Percentiles rank a stretch among this genome's conserved stretches.
Evolutionary conservation across 2,113 vertebrate species (phyloP).

Genomic region (Carassius gibelio): DNA sequence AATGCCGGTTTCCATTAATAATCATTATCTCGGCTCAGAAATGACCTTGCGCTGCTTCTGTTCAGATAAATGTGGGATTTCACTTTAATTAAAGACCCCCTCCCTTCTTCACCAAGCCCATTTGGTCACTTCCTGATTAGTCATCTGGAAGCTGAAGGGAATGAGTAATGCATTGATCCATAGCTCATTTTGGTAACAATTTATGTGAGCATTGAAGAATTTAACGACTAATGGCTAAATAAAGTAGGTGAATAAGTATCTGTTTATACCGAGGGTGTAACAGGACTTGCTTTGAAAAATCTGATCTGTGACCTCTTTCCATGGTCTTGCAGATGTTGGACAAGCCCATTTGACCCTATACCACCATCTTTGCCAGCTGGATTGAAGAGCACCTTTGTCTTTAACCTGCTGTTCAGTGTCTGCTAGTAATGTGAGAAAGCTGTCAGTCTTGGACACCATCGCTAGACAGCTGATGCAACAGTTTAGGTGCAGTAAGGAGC

Average conservation of each 20-base stretch:
- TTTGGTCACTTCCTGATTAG: constrained; percentile 18
- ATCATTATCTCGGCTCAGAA: constrained; percentile 41
- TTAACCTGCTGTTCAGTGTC: neutral
- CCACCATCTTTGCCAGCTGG: neutral
- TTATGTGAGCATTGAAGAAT: constrained; percentile 46
- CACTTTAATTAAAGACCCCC: constrained; percentile 37
- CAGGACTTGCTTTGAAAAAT: neutral
- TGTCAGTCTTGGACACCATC: neutral
- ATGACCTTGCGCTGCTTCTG: neutral
- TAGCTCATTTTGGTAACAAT: constrained; percentile 48
- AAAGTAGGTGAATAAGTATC: neutral
- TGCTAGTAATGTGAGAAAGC: constrained; percentile 16
- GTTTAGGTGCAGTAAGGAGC: neutral
- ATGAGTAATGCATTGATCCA: constrained; percentile 65
- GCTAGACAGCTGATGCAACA: constrained; percentile 14
- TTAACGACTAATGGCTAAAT: neutral
- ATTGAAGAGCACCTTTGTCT: neutral
- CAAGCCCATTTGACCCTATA: neutral
- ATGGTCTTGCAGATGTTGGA: constrained; percentile 27
- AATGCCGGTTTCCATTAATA: constrained; percentile 14
- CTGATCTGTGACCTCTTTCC: constrained; percentile 1
- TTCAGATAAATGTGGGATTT: constrained; percentile 9
- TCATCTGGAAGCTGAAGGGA: constrained; percentile 46
- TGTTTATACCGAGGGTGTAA: neutral
- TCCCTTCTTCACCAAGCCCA: neutral